These are phyloP conservation scores for Automeris io DNA, from an alignment of 2,888 invertebrate species.

Conservation along the genomic window DNA sequence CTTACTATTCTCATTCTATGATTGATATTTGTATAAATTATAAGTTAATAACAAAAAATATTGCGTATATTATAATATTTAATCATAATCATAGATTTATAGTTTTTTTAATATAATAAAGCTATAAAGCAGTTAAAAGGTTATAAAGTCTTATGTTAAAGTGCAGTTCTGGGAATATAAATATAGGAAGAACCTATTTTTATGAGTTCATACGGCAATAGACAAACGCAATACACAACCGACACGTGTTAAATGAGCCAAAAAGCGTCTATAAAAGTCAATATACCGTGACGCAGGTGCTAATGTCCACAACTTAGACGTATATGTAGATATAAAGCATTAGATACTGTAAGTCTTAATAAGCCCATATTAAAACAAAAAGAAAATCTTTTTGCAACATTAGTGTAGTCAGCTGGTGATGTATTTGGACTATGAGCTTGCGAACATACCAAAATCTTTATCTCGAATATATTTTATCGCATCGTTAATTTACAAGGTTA, in stretches of 20 bases:
- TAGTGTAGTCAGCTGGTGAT: slow-evolving; percentile 54
- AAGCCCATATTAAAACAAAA: slow-evolving; percentile 39
- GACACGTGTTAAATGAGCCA: slow-evolving; percentile 30
- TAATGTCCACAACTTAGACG: not conserved
- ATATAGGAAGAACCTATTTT: too few relatives aligned
- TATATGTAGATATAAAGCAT: not conserved
- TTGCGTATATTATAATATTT: too few relatives aligned
- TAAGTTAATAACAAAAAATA: too few relatives aligned
- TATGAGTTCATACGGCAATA: too few relatives aligned
- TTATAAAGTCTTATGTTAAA: too few relatives aligned
- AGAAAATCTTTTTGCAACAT: slow-evolving; percentile 58
- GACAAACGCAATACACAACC: slow-evolving; percentile 10
- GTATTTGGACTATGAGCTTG: slow-evolving; percentile 48
- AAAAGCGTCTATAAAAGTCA: slow-evolving; percentile 33
- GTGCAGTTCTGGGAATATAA: too few relatives aligned
- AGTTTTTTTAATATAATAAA: too few relatives aligned
- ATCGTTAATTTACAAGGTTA: slow-evolving; percentile 25
- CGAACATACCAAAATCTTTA: slow-evolving; percentile 29
- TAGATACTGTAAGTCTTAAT: too few relatives aligned
- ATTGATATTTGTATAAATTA: too few relatives aligned
- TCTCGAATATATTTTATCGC: slow-evolving; percentile 33
- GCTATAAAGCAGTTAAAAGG: too few relatives aligned
- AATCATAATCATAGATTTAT: too few relatives aligned
- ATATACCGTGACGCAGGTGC: slow-evolving; percentile 46
- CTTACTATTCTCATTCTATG: too few relatives aligned